These are phyloP conservation scores for Falco columbarius DNA, from an alignment of 2,797 vertebrate species.

Conservation along the genomic window DNA sequence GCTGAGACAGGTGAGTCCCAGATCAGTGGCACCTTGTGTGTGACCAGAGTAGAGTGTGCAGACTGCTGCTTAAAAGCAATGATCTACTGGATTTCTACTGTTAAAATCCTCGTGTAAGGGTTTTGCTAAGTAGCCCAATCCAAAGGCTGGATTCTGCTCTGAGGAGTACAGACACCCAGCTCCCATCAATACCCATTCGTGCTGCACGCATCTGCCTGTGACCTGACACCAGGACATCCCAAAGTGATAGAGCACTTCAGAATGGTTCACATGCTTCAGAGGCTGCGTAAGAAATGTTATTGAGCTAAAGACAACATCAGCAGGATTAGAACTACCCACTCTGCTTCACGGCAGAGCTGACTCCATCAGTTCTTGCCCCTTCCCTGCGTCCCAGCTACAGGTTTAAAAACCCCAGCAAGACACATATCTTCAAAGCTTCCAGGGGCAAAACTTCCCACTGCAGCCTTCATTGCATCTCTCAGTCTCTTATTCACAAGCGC, in stretches of 20 bases:
- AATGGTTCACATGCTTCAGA: background rate
- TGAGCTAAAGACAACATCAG: background rate
- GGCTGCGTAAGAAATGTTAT: background rate
- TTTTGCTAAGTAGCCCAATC: background rate
- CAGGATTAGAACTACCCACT: accelerated
- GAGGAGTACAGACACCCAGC: background rate
- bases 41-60: background rate
- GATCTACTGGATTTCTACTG: background rate
- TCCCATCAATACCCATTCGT: background rate
- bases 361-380: background rate
- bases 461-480: background rate
- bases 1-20: background rate
- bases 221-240: background rate
- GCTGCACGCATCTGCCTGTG: background rate
- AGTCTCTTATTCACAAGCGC: background rate
- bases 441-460: background rate
- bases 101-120: background rate
- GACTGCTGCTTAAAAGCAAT: background rate
- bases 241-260: background rate
- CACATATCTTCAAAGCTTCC: background rate
- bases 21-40: background rate
- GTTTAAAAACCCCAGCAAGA: background rate
- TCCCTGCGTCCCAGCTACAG: background rate
- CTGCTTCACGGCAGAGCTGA: background rate
- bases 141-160: background rate